phyloP scores from a whole-genome alignment of 1,140 invertebrate species.

The Ruditapes philippinarum region DNA sequence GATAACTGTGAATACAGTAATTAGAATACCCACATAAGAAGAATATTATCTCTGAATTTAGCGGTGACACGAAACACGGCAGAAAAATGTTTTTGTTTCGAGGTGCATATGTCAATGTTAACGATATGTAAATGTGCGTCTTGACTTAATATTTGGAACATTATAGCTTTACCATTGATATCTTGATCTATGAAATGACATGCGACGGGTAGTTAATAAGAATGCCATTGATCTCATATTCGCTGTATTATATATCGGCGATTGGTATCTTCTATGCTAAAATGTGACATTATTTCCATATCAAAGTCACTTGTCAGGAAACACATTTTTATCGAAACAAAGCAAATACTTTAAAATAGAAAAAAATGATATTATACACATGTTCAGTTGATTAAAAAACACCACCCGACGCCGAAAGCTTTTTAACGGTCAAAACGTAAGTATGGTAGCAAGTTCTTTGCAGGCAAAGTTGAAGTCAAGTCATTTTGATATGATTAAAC shows the following conservation, averaged over 20 bases:
- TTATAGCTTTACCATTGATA: background rate
- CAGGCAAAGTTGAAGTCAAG: too few relatives aligned
- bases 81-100: constrained; percentile 9
- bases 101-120: constrained; percentile 21
- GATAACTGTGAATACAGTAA: background rate
- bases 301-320: too few relatives aligned
- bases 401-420: too few relatives aligned
- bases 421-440: too few relatives aligned
- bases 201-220: background rate
- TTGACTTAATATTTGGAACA: background rate
- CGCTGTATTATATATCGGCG: background rate
- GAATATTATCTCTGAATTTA: background rate
- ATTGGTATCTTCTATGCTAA: too few relatives aligned
- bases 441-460: too few relatives aligned
- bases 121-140: background rate
- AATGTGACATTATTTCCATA: too few relatives aligned
- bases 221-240: background rate
- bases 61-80: background rate
- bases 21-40: background rate
- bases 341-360: too few relatives aligned
- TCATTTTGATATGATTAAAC: too few relatives aligned
- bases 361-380: too few relatives aligned
- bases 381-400: too few relatives aligned
- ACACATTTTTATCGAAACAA: too few relatives aligned
- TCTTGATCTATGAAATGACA: background rate